Base-by-base conservation (phyloP, 1,140 invertebrate genomes). In the Pseudomyrmex dendroicus region DNA sequence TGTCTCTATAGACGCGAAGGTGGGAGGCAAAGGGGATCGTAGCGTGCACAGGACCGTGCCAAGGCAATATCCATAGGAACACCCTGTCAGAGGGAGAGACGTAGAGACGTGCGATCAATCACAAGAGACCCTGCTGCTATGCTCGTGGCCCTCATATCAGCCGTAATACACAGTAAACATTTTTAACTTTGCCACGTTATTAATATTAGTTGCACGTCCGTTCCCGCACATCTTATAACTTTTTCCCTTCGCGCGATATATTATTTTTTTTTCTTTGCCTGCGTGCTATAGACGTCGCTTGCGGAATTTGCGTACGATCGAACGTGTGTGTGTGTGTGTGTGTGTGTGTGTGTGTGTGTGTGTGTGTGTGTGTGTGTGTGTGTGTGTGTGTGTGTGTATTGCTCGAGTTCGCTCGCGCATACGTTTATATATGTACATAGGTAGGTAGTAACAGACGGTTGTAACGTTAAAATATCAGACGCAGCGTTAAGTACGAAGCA, bases 151-250 rank as follows among this genome's bases (percentile, higher is more conserved):
- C 93, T 94, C 92, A 92, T 94, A 94, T 94, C 93, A 92, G 90
- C 91, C 90, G 85, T 92, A 91, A 92, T 92, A 93, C 91, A 93
- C 91, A 93, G 93, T 94, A 94, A 94, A 94, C 92, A 94, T 94
- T 94, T 94, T 94, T 94, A 94, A 94, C 93, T 94, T 93, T 93
- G 93, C 91, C 91, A 94, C 93, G 93, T 94, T 94, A 94, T 94
- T 94, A 94, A 94, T 94, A 94, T 94, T 93, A 91, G 91, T 93
- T 92, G 91, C 90, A 87, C 86, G 82, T 80, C 50, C 56, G n/a
- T 66, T 22, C 25, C 50, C 50, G 61, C 54, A 25, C 44, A 22
- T 48, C 63, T 67, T 72, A 76, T 20, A 68, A 74, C 74, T 87
- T 85, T 82, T 82, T 86, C 84, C 25, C 59, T 57, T 35, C 54